Evolutionary conservation across 2,888 invertebrate genomes (phyloP).

Genomic region (Diploptera punctata): DNA sequence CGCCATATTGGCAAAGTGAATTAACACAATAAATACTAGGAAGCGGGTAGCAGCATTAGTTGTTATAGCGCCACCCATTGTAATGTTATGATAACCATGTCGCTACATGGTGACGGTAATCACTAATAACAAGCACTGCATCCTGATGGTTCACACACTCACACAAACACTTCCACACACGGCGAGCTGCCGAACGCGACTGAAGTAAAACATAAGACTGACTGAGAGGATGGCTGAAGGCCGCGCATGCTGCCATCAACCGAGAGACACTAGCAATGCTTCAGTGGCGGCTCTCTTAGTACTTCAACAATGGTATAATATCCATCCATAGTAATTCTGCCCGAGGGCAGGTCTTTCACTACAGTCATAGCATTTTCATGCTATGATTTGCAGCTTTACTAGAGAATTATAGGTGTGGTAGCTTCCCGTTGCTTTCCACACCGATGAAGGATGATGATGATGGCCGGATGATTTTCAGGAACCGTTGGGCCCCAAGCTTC

Average conservation of each 20-base stretch:
- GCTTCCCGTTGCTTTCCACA: no score
- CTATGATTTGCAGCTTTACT: no score
- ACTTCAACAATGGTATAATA: no score
- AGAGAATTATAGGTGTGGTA: no score
- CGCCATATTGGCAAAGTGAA: constrained; percentile 17
- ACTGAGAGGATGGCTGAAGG: neutral
- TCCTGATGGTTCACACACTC: neutral
- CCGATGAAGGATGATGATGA: no score
- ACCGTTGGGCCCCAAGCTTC: no score
- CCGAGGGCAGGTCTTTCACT: no score
- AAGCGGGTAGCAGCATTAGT: constrained; percentile 32
- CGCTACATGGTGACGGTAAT: neutral
- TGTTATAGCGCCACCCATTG: constrained; percentile 38
- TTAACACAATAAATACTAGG: constrained; percentile 6
- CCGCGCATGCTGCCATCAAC: neutral
- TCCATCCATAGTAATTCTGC: no score
- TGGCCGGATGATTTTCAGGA: no score
- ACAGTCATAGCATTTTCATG: no score
- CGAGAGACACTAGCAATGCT: no score
- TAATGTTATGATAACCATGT: constrained; percentile 28
- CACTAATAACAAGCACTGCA: neutral
- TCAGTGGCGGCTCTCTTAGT: constrained; percentile 8
- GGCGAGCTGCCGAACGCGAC: neutral
- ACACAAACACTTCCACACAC: neutral
- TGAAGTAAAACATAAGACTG: neutral